Evolutionary conservation across 2,888 invertebrate species (phyloP).

Genomic region (Dioctria rufipes): DNA sequence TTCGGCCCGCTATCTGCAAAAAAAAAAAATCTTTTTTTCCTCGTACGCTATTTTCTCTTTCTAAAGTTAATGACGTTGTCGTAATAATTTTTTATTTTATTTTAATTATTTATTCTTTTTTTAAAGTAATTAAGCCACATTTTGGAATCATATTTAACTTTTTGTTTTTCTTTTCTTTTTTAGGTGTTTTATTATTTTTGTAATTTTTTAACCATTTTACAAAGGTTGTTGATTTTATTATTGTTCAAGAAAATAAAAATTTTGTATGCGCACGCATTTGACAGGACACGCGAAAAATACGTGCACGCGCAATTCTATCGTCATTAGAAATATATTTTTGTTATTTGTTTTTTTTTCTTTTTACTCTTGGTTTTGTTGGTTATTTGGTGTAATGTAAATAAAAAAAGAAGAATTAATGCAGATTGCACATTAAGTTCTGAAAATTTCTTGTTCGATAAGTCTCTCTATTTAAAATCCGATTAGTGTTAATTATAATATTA

Average conservation of each 20-base stretch:
- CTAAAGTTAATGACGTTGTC: slow-evolving; percentile 16
- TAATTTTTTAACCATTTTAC: slow-evolving; percentile 11
- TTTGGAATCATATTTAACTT: slow-evolving; percentile 48
- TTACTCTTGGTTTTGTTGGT: slow-evolving; percentile 4
- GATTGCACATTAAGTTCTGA: slow-evolving; percentile 27
- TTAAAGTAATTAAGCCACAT: slow-evolving; percentile 50
- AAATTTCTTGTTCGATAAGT: slow-evolving; percentile 22
- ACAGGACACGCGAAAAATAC: slow-evolving; percentile 2
- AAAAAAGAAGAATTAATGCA: slow-evolving; percentile 5
- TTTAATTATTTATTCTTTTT: neutral
- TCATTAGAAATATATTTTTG: too few relatives aligned
- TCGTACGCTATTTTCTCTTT: neutral
- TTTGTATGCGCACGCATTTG: slow-evolving; percentile 20
- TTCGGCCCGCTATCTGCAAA: too few relatives aligned
- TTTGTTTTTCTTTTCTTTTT: neutral
- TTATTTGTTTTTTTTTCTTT: too few relatives aligned
- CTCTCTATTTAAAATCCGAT: slow-evolving; percentile 41
- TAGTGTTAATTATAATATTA: neutral
- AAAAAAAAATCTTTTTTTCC: neutral
- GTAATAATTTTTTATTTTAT: neutral
- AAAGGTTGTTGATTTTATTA: neutral
- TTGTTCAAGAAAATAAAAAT: slow-evolving; percentile 4
- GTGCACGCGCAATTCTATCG: neutral
- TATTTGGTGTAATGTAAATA: slow-evolving; percentile 8
- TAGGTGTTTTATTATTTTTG: too few relatives aligned